These are phyloP conservation scores for Margaritifera margaritifera DNA, from an alignment of 2,888 invertebrate species.

Conservation along the genomic window DNA sequence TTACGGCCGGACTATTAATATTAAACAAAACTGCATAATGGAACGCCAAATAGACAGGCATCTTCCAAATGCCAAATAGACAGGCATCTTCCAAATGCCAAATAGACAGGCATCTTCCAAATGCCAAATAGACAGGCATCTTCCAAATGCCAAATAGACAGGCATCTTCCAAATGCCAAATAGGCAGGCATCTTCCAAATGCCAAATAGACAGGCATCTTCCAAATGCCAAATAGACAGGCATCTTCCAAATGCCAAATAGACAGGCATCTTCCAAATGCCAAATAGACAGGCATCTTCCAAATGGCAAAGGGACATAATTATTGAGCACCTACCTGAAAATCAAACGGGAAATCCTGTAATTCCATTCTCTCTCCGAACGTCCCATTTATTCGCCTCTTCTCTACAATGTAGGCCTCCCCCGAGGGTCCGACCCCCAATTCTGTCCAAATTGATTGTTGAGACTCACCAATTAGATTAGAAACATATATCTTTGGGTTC, in stretches of 20 bases:
- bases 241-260: background rate
- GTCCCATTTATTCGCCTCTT: slow-evolving; percentile 60
- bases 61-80: background rate
- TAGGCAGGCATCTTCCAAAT: no score
- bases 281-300: no score
- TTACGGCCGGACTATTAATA: no score
- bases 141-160: background rate
- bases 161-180: no score
- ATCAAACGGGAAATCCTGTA: slow-evolving; percentile 70
- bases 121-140: background rate
- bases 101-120: background rate
- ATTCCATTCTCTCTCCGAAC: slow-evolving; percentile 67
- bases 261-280: no score
- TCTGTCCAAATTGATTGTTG: slow-evolving; percentile 49
- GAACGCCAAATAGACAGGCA: no score
- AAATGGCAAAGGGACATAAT: background rate
- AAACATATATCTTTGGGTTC: slow-evolving; percentile 62
- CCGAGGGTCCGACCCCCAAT: slow-evolving; percentile 38
- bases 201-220: background rate
- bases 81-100: background rate
- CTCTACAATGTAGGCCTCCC: slow-evolving; percentile 61
- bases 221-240: background rate
- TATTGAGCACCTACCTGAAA: slow-evolving; percentile 57
- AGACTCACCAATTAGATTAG: slow-evolving; percentile 54
- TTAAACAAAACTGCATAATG: no score